Evolutionary conservation across 2,797 vertebrate genomes (phyloP).

Genomic region (Arctocebus calabarensis): DNA sequence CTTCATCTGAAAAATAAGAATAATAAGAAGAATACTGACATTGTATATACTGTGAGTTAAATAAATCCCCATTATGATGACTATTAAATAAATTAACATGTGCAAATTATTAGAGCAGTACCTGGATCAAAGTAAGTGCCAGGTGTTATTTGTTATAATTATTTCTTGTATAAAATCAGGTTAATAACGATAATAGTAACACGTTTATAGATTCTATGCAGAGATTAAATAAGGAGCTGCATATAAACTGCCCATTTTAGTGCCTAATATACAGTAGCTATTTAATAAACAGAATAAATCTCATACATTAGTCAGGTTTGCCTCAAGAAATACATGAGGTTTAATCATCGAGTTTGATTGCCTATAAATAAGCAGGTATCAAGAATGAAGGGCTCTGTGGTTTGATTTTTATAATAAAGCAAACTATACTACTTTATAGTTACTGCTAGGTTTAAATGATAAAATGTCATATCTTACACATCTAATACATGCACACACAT

Average conservation of each 20-base stretch:
- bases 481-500: background rate
- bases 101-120: background rate
- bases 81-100: background rate
- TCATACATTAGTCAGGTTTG: background rate
- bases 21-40: background rate
- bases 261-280: background rate
- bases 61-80: background rate
- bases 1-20: background rate
- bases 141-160: background rate
- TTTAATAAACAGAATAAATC: conserved; percentile 16
- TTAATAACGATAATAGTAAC: background rate
- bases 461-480: background rate
- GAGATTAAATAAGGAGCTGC: background rate
- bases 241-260: background rate
- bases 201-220: background rate
- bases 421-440: background rate
- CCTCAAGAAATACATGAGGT: background rate
- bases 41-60: background rate
- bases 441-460: background rate
- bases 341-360: background rate
- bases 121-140: background rate
- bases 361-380: background rate
- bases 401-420: background rate
- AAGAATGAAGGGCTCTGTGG: background rate
- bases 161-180: background rate